Base-by-base conservation (phyloP, 2,797 vertebrate species). In the Novumbra hubbsi region DNA sequence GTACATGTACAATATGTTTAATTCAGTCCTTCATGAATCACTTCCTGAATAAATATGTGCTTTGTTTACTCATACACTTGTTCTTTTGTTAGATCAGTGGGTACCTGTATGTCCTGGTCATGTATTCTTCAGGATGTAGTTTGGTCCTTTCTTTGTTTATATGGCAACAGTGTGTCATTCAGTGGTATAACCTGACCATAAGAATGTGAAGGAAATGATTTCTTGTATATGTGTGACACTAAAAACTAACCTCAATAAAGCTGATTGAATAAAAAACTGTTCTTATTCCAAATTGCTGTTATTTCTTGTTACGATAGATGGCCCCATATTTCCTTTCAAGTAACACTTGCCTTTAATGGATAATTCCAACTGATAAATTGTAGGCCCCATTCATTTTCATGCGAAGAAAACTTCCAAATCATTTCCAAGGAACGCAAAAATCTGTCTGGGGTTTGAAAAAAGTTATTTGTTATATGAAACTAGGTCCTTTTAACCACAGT, bases 91-190 rank as follows among this genome's bases (percentile, higher is more conserved):
- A 34, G 73, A 27, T 55, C 49, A 48, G 57, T 30, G 50, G 34
- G 38, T 48, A 71, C 72, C 63, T 81, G 48, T 73, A 60, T 38
- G 27, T n/a, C n/a, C 72, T 49, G 28, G 12, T 21, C 5, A 0
- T 27, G 70, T 74, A 50, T 55, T 55, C 7, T 76, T 74, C 72
- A 57, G 52, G 62, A 49, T 41, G 21, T 24, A 64, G 65, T 19
- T 15, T 67, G 79, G 71, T 41, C 55, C 14, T 68, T 55, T 66
- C 72, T 71, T 19, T 30, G 78, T 85, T 89, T 78, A 77, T 82
- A 77, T 87, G 87, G 81, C 82, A 85, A 78, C 83, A 71, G 45
- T 84, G 85, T 85, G 78, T 86, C 88, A 86, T 76, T 72, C 14
- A 2, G 64, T 60, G 45, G 66, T 79, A 75, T 80, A 21, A n/a